Evolutionary conservation across 2,113 vertebrate species (phyloP).

Genomic region (Eolophus roseicapilla): DNA sequence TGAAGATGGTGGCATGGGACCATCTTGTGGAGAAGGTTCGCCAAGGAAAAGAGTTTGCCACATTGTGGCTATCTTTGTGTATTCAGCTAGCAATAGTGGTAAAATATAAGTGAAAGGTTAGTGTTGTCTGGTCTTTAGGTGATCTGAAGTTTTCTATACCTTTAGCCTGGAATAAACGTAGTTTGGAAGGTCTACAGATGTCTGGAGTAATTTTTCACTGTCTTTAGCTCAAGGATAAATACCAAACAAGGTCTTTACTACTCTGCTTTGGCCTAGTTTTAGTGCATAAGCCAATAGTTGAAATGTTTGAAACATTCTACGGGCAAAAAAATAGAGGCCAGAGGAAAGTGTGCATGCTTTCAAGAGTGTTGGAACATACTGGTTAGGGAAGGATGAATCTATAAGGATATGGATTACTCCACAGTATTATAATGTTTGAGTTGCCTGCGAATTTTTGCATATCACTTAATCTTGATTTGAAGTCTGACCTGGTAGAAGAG

Average conservation of each 20-base stretch:
- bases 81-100: neutral
- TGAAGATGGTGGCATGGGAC: neutral
- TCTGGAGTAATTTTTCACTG: neutral
- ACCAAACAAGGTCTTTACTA: neutral
- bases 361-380: neutral
- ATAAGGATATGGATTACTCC: neutral
- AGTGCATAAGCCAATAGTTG: neutral
- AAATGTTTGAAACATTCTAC: neutral
- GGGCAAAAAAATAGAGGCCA: neutral
- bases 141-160: neutral
- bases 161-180: neutral
- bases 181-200: neutral
- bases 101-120: neutral
- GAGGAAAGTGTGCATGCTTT: neutral
- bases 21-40: neutral
- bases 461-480: neutral
- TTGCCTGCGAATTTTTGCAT: neutral
- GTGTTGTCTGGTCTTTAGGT: neutral
- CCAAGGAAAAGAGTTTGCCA: neutral
- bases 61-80: neutral
- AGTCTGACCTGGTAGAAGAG: neutral
- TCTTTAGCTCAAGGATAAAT: neutral
- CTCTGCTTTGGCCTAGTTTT: neutral
- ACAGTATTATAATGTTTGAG: neutral
- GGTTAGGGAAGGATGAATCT: neutral